Base-by-base conservation (phyloP, 2,797 vertebrate genomes). In the Mormyrops attenuatus region DNA sequence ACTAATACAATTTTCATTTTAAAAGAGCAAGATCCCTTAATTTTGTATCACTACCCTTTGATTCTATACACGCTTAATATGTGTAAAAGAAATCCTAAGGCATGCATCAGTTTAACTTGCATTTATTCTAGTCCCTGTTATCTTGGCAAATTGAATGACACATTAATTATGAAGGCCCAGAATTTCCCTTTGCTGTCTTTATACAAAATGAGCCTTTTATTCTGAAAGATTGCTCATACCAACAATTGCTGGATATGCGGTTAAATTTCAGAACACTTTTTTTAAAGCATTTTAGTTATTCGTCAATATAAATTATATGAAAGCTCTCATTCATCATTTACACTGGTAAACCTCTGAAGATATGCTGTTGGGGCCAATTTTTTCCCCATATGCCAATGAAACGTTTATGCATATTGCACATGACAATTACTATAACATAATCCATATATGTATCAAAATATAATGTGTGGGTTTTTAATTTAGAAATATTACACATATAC, bases 111-210 rank as follows among this genome's bases (percentile, higher is more conserved):
- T 17, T 20, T 44, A 47, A 47, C 73, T 44, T 47, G 17, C 17
- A 44, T 44, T 80, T 44, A 20, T 41, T 80, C 17, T 80, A 47
- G 34, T 80, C 17, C 17, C 41, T 47, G 73, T 49, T 85, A 85
- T 85, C 49, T 85, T 85, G 49, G 49, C 44, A 85, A 85, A 85
- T 30, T 85, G 82, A 85, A 85, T 85, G 82, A 50, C 82, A 85
- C 82, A 85, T 52, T 52, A 49, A 26, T 49, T 52, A 85, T 52
- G 82, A 49, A 22, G 63, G 22, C 20, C 38, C 20, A 57, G n/a
- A 85, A 13, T 60, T 89, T 60, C 30, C 88, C 22, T 49, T 49
- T 20, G 53, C 11, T 85, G 38, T 22, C 50, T 47, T 49, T 49
- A 85, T 89, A 30, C 15, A 17, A 89, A 89, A 57, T 22, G 50